Percentiles rank a stretch among this genome's conserved stretches.
phyloP scores from a whole-genome alignment of 2,797 vertebrate species.

The Oophaga sylvatica region DNA sequence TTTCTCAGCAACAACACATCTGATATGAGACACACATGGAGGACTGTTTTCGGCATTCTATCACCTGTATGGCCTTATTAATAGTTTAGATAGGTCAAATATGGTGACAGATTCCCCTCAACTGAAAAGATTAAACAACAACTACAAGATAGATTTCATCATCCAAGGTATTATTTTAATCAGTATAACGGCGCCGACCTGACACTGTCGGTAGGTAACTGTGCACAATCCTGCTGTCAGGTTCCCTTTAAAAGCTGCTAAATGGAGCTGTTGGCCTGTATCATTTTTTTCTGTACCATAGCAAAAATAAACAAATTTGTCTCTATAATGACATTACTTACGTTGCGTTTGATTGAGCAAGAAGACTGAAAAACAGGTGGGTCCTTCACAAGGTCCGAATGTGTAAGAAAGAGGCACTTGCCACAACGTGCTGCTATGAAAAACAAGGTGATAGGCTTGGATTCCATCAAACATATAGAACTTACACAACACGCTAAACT shows the following conservation, averaged over 20 bases:
- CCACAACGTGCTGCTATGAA: slow-evolving; percentile 81
- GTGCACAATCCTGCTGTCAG: no score
- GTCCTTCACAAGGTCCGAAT: slow-evolving; percentile 79
- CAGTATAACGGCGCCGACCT: no score
- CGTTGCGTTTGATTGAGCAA: slow-evolving; percentile 84
- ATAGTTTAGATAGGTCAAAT: no score
- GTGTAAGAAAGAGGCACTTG: slow-evolving; percentile 88
- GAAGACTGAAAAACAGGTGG: slow-evolving; percentile 73
- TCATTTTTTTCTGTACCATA: not conserved
- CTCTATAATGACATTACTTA: slow-evolving; percentile 64
- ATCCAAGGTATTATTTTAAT: no score
- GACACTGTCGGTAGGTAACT: no score
- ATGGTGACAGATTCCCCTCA: no score
- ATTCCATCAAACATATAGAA: not conserved
- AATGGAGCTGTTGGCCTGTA: not conserved
- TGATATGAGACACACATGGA: no score
- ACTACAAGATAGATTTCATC: no score
- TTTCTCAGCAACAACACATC: no score
- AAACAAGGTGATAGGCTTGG: not conserved
- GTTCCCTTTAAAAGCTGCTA: not conserved
- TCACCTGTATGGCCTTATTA: no score
- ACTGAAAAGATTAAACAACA: no score
- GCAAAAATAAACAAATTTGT: not conserved
- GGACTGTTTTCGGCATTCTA: no score
- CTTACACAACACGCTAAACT: not conserved